Evolutionary conservation across 2,113 vertebrate species (phyloP).

Genomic region (Triplophysa dalaica): DNA sequence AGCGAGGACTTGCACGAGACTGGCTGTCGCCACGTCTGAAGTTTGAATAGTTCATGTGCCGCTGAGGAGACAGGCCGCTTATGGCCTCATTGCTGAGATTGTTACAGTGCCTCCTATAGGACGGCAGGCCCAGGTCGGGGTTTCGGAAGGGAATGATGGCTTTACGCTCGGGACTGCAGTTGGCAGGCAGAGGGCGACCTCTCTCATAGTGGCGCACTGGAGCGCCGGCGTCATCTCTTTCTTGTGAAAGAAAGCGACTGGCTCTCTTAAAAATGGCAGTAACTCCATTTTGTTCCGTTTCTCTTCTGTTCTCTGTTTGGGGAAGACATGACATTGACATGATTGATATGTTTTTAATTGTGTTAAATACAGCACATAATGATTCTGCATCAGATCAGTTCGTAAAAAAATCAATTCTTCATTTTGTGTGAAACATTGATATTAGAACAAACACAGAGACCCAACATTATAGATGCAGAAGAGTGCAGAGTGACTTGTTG

Average conservation of each 20-base stretch:
- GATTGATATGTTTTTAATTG: too few relatives aligned
- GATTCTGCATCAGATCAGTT: too few relatives aligned
- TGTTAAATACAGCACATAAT: too few relatives aligned
- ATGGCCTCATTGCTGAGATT: slow-evolving; percentile 62
- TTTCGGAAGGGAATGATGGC: slow-evolving; percentile 75
- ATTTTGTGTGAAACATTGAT: too few relatives aligned
- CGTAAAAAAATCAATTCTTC: too few relatives aligned
- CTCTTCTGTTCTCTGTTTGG: slow-evolving; percentile 63
- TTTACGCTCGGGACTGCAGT: slow-evolving; percentile 73
- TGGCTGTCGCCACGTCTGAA: slow-evolving; percentile 69
- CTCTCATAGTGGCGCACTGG: slow-evolving; percentile 65
- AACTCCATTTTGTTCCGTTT: slow-evolving; percentile 49
- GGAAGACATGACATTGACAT: neutral
- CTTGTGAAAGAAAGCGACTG: slow-evolving; percentile 71
- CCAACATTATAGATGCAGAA: too few relatives aligned
- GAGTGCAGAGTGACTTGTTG: too few relatives aligned
- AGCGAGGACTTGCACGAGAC: slow-evolving; percentile 58
- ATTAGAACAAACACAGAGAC: too few relatives aligned
- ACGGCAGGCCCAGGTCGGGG: slow-evolving; percentile 73
- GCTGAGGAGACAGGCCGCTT: slow-evolving; percentile 76
- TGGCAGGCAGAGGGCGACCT: slow-evolving; percentile 73
- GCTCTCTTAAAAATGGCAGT: slow-evolving; percentile 56
- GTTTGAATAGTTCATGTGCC: slow-evolving; percentile 76
- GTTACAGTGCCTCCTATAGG: slow-evolving; percentile 67
- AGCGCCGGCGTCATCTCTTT: slow-evolving; percentile 57